Evolutionary conservation across 2,797 vertebrate species (phyloP), one percentile per base, ranked within the genome.

Genomic region (Nasua narica): DNA sequence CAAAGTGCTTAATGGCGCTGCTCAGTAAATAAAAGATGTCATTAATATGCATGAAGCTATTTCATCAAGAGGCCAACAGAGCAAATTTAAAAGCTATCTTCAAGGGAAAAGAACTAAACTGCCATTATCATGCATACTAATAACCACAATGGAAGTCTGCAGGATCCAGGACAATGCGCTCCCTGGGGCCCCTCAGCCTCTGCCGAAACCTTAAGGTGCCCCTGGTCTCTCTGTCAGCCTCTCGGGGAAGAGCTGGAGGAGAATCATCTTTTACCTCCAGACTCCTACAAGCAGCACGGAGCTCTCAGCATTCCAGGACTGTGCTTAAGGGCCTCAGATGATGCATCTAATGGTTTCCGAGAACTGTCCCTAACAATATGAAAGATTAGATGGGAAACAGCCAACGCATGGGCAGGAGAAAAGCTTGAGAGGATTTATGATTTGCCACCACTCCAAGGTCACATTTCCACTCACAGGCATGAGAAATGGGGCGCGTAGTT

Each of bases 81-180:
- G 87, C 97, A 97, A 91, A 97, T 97, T 96, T 98, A 96, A 98
- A 98, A 98, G 97, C 95, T 97, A 97, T 97, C 96, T 98, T 97
- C 91, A 97, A 97, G 95, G 94, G 94, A 91, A 91, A 95, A 98
- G 96, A 96, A 97, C 93, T 94, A 92, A 96, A 96, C 93, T 96
- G 69, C 81, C 86, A 95, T 97, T 98, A 95, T 93, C 87, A 91
- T 95, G 96, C 96, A 95, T 87, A 52, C 90, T 95, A 90, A 95
- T 92, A 85, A 87, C 92, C 82, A 96, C 95, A 96, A 81, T 84
- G 58, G 82, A 96, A 78, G 65, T 77, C 92, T 93, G n/a, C 79
- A 78, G 94, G 91, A 98, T 62, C 58, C 95, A 87, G 91, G 83
- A 90, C 91, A 90, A 85, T 83, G 79, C 15, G 23, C 60, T 87